Evolutionary conservation across 2,113 vertebrate species (phyloP).

Genomic region (Salvelinus sp.): DNA sequence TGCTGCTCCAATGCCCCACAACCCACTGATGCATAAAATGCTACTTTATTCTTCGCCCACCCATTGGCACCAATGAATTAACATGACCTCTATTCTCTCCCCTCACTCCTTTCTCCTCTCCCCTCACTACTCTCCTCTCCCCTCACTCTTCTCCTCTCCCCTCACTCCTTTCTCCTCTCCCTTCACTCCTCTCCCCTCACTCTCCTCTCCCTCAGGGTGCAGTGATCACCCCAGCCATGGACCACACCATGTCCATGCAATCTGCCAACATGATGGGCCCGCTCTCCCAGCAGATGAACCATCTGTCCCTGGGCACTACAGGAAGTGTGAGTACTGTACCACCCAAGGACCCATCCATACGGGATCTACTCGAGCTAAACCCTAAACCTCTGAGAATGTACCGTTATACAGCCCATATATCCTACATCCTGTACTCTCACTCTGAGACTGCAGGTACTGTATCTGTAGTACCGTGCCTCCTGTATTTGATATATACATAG

Average conservation of each 20-base stretch:
- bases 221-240: slow-evolving; percentile 96
- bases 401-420: too few relatives aligned
- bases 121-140: not conserved
- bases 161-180: slow-evolving; percentile 13
- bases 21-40: slow-evolving; percentile 31
- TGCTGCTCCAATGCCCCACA: not conserved
- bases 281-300: slow-evolving; percentile 96
- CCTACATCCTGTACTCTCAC: too few relatives aligned
- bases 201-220: slow-evolving; percentile 79
- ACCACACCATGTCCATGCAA: slow-evolving; percentile 97
- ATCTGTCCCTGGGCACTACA: slow-evolving; percentile 95
- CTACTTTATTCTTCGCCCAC: slow-evolving; percentile 27
- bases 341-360: not conserved
- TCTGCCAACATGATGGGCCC: slow-evolving; percentile 95
- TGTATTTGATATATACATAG: too few relatives aligned
- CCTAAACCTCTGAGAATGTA: not conserved
- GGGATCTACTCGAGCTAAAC: too few relatives aligned
- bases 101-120: not conserved
- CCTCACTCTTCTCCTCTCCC: too few relatives aligned
- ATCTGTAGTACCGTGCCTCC: too few relatives aligned
- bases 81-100: not conserved
- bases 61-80: slow-evolving; percentile 8
- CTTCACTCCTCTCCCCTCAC: slow-evolving; percentile 26
- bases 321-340: slow-evolving; percentile 85
- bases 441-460: too few relatives aligned